Evolutionary conservation across 1,140 invertebrate species (phyloP).

Genomic region (Ceratosolen fusciceps): DNA sequence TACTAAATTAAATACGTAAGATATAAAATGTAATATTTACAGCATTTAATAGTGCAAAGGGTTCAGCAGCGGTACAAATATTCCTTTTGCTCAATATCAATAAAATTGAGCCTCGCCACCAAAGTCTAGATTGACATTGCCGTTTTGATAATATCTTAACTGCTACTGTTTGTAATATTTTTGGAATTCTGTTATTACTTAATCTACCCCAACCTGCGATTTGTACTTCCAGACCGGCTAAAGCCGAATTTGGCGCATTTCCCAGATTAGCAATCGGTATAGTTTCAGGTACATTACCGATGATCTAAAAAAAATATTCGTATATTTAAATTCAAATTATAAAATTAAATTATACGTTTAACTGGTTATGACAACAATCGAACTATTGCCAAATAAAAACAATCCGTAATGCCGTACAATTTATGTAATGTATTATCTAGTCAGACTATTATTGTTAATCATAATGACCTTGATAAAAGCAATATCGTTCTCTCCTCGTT

Average conservation of each 20-base stretch:
- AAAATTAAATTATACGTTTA: too few relatives aligned
- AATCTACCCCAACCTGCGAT: neutral
- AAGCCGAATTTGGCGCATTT: neutral
- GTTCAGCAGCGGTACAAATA: neutral
- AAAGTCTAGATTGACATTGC: neutral
- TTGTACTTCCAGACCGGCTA: neutral
- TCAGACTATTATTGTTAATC: too few relatives aligned
- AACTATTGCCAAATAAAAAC: too few relatives aligned
- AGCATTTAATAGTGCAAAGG: neutral
- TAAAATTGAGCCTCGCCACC: rapidly evolving
- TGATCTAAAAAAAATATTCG: neutral
- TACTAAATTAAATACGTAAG: too few relatives aligned
- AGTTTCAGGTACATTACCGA: neutral
- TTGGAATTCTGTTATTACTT: neutral
- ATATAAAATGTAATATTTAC: neutral
- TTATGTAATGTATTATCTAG: too few relatives aligned
- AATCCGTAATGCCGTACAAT: too few relatives aligned
- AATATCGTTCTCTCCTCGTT: neutral
- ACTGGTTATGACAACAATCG: too few relatives aligned
- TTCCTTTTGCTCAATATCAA: neutral
- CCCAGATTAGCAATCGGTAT: neutral
- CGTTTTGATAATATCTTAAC: neutral
- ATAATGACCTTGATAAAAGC: neutral
- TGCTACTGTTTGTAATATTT: neutral
- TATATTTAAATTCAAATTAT: too few relatives aligned